Conservation (phyloP, 2,888 invertebrate species). For the Papilio gigon region DNA sequence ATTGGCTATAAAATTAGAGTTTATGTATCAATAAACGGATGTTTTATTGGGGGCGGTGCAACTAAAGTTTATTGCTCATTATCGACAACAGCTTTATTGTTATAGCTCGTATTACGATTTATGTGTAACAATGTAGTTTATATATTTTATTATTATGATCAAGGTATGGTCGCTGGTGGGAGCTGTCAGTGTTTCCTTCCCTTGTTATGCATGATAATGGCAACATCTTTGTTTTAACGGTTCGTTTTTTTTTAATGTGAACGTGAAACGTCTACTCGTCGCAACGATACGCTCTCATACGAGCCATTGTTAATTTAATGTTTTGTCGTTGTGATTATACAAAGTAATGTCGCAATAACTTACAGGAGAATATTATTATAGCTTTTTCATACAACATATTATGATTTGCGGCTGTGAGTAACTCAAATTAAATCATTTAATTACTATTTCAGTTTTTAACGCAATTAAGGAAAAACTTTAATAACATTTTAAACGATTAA, state of each 20-base stretch:
- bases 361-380: background rate
- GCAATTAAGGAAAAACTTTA: background rate
- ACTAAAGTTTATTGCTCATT: slow-evolving; percentile 28
- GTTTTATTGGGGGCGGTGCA: slow-evolving; percentile 18
- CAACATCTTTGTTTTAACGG: slow-evolving; percentile 11
- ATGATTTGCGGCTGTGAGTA: no score
- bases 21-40: slow-evolving; percentile 14
- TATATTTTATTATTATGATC: slow-evolving; percentile 26
- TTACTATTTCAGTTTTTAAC: no score
- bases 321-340: background rate
- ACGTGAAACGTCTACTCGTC: background rate
- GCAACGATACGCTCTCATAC: background rate
- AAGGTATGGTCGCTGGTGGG: background rate
- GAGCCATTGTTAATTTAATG: slow-evolving; percentile 16
- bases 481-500: background rate
- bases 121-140: slow-evolving; percentile 33
- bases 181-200: background rate
- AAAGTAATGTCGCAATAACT: background rate
- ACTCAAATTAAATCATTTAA: no score
- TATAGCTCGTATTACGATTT: slow-evolving; percentile 31
- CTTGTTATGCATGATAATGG: slow-evolving; percentile 29
- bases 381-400: no score
- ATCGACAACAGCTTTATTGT: slow-evolving; percentile 23
- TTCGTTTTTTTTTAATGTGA: slow-evolving; percentile 1
- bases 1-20: background rate